Conservation (phyloP, 2,113 vertebrate genomes). For the Sorex fumeus region DNA sequence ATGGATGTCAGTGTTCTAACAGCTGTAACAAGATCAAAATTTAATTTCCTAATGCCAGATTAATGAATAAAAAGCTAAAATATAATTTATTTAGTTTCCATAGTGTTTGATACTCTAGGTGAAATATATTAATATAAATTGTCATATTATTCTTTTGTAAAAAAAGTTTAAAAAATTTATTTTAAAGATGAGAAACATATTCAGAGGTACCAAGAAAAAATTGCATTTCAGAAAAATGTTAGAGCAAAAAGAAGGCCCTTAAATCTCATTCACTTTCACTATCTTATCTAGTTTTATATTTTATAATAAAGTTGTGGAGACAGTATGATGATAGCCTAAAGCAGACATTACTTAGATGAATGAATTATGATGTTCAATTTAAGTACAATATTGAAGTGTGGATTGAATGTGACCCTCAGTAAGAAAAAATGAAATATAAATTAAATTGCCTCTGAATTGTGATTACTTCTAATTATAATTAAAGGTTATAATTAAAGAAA, state of each 20-base stretch:
- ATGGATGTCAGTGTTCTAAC: not conserved
- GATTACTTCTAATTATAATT: not conserved
- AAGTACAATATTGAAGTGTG: not conserved
- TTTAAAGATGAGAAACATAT: constrained; percentile 17
- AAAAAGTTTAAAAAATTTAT: not conserved
- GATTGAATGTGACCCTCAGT: not conserved
- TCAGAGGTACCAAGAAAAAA: not conserved
- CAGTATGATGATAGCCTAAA: not conserved
- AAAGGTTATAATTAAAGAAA: constrained; percentile 6
- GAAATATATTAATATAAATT: not conserved
- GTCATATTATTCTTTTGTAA: not conserved
- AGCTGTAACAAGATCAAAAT: not conserved
- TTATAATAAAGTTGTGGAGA: not conserved
- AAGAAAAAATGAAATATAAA: not conserved
- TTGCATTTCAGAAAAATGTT: not conserved
- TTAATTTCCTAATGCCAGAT: not conserved
- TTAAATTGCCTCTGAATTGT: not conserved
- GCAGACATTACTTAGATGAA: not conserved
- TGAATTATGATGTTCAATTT: not conserved
- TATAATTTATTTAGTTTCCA: not conserved
- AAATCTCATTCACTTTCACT: not conserved
- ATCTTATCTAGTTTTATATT: not conserved
- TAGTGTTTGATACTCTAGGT: not conserved
- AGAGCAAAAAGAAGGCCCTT: not conserved
- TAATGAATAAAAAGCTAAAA: not conserved